Conservation (phyloP, 2,888 invertebrate genomes). For the Himalopsyche kuldschensis region DNA sequence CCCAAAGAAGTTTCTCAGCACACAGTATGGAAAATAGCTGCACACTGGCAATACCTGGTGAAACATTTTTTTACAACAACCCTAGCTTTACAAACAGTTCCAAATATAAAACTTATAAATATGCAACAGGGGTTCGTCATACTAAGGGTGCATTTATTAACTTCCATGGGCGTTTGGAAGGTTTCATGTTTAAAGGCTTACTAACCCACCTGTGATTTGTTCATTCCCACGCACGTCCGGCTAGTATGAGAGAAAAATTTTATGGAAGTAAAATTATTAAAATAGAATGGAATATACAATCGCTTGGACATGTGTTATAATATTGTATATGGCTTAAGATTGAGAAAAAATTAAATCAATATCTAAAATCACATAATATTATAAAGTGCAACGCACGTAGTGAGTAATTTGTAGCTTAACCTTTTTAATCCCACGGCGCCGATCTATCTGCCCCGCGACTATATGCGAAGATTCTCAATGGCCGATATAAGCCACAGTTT, state of each 20-base stretch:
- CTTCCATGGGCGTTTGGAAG: not conserved
- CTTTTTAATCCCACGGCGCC: too few species aligned
- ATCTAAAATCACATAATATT: too few species aligned
- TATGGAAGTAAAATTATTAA: not conserved
- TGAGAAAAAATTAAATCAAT: too few species aligned
- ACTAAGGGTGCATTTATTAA: constrained; percentile 24
- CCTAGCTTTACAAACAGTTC: not conserved
- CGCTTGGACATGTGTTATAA: too few species aligned
- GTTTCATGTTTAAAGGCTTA: not conserved
- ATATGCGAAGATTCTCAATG: too few species aligned
- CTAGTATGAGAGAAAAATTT: constrained; percentile 5
- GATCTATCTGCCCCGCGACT: too few species aligned
- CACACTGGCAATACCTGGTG: not conserved
- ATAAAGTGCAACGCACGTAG: too few species aligned
- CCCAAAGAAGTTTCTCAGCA: not conserved
- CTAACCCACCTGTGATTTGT: constrained; percentile 26
- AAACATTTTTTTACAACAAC: not conserved
- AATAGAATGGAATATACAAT: too few species aligned
- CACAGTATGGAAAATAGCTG: not conserved
- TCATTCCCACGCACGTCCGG: constrained; percentile 29
- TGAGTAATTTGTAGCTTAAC: too few species aligned
- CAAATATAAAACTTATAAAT: not conserved
- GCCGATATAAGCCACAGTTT: too few species aligned
- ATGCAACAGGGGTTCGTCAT: not conserved
- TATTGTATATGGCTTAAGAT: too few species aligned